A percentile compares a stretch with the other conserved stretches of the same genome.
Evolutionary conservation across 2,113 vertebrate genomes (phyloP).

Genomic region (Apus apus): DNA sequence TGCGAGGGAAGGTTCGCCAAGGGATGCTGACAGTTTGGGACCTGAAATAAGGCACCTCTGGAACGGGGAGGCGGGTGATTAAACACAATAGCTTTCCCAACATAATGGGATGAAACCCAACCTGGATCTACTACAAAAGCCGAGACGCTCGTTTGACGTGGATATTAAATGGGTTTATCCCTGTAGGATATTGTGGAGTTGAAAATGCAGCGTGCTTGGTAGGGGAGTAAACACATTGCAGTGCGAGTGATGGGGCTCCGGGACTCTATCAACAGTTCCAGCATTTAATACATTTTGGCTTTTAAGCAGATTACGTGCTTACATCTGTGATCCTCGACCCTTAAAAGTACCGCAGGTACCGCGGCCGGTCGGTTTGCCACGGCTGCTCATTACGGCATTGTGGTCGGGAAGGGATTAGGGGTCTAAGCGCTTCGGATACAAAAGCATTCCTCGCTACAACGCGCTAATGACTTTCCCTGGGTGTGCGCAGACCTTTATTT

Average conservation of each 20-base stretch:
- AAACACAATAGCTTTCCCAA: constrained; percentile 60
- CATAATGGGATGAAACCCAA: constrained; percentile 52
- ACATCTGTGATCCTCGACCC: neutral
- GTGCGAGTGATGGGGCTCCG: constrained; percentile 18
- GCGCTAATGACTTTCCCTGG: constrained; percentile 14
- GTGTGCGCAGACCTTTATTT: neutral
- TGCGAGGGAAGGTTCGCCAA: constrained; percentile 10
- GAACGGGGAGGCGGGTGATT: neutral
- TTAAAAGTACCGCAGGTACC: constrained; percentile 53
- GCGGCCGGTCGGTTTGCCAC: neutral
- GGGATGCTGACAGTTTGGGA: neutral
- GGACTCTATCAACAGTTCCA: neutral
- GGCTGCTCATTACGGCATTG: constrained; percentile 9
- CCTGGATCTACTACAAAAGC: constrained; percentile 24
- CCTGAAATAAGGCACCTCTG: neutral
- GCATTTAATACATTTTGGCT: constrained; percentile 49
- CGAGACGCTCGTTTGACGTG: constrained; percentile 61
- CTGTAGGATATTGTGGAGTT: constrained; percentile 65
- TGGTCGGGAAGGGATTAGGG: constrained; percentile 34
- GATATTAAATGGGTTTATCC: constrained; percentile 70
- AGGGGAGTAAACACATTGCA: constrained; percentile 47
- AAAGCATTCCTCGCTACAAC: neutral
- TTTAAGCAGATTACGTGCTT: constrained; percentile 48
- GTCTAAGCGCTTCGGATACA: neutral
- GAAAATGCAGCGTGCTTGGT: constrained; percentile 34